A percentile compares a stretch with the other conserved stretches of the same genome.
phyloP scores from a whole-genome alignment of 2,888 invertebrate genomes.

The Nemapogon koenigi region DNA sequence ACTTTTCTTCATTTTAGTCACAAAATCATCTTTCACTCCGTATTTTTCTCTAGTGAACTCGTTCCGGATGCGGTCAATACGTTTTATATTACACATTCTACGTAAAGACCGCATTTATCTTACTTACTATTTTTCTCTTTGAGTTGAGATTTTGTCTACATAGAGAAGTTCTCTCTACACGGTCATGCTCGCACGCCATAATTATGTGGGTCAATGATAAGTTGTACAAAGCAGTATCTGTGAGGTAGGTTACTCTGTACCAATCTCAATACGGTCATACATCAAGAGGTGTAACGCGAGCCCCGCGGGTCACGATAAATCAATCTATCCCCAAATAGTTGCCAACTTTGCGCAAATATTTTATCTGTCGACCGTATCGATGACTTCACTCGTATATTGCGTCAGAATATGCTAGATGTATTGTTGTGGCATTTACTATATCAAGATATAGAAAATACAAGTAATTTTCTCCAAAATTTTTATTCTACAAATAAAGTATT shows the following conservation, averaged over 20 bases:
- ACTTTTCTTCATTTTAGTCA: too few species aligned
- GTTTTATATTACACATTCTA: too few species aligned
- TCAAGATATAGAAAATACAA: too few species aligned
- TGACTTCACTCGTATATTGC: conserved; percentile 3
- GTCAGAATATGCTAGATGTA: too few species aligned
- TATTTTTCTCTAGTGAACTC: too few species aligned
- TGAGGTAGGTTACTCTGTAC: conserved; percentile 25
- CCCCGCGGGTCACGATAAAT: conserved; percentile 39
- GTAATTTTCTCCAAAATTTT: too few species aligned
- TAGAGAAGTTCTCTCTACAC: not conserved
- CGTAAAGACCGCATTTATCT: too few species aligned
- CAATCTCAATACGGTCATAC: conserved; percentile 45
- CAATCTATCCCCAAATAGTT: conserved; percentile 41
- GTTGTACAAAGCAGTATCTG: conserved; percentile 15
- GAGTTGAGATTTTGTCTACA: not conserved
- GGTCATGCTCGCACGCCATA: not conserved
- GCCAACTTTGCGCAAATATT: conserved; percentile 40
- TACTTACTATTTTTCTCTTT: too few species aligned
- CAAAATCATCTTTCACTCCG: too few species aligned
- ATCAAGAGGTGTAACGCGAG: conserved; percentile 29
- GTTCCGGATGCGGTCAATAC: too few species aligned
- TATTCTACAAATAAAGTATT: too few species aligned
- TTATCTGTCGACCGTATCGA: conserved; percentile 26
- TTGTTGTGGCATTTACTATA: too few species aligned
- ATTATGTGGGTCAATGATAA: not conserved